These are phyloP conservation scores for Stenodema calcarata DNA, from an alignment of 2,888 invertebrate species.

Conservation along the genomic window DNA sequence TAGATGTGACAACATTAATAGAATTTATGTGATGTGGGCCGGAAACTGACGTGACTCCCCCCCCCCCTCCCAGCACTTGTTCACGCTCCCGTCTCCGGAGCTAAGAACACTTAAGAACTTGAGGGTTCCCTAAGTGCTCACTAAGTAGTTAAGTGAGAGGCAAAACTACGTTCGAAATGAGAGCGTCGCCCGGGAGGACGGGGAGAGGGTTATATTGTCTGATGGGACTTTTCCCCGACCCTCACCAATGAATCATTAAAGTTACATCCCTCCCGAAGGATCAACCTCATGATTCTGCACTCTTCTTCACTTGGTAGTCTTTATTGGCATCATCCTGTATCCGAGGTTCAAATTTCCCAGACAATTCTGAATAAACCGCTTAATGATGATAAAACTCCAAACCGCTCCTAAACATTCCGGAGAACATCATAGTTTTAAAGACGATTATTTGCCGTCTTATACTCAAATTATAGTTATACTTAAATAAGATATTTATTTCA, in stretches of 20 bases:
- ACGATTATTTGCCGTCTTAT: too few relatives aligned
- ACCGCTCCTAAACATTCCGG: too few relatives aligned
- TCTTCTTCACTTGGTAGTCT: background rate
- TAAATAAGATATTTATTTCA: too few relatives aligned
- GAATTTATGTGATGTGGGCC: slow-evolving; percentile 34
- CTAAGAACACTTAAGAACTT: slow-evolving; percentile 33
- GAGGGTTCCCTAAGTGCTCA: slow-evolving; percentile 35
- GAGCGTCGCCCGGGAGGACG: background rate
- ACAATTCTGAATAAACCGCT: too few relatives aligned
- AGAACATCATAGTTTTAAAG: too few relatives aligned
- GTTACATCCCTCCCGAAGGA: background rate
- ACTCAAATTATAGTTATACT: too few relatives aligned
- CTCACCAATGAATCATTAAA: slow-evolving; percentile 21
- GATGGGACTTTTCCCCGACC: slow-evolving; percentile 1
- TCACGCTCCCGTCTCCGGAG: slow-evolving; percentile 63
- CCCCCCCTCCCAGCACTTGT: background rate
- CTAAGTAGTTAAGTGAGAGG: slow-evolving; percentile 41
- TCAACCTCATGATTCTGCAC: too few relatives aligned
- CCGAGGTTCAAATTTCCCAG: too few relatives aligned
- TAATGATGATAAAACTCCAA: too few relatives aligned
- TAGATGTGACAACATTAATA: slow-evolving; percentile 38
- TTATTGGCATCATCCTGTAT: too few relatives aligned
- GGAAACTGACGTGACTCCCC: slow-evolving; percentile 41
- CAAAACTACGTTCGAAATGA: slow-evolving; percentile 5
- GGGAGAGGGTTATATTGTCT: slow-evolving; percentile 15